Percentiles rank a stretch among this genome's conserved stretches.
phyloP scores from a whole-genome alignment of 2,113 vertebrate genomes.

The Regulus satrapa region DNA sequence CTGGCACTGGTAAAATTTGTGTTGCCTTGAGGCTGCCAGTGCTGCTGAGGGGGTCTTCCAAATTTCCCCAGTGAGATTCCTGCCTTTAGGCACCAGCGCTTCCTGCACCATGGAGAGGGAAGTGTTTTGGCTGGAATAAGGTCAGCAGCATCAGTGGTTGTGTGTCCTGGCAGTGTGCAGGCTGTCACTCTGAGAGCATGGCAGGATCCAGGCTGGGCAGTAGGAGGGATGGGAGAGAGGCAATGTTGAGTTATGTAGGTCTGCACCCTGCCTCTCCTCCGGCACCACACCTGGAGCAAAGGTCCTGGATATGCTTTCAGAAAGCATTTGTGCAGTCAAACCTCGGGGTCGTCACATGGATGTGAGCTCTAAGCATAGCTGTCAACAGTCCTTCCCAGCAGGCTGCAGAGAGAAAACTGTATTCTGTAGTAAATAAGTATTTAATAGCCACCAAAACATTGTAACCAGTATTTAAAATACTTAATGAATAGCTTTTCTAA shows the following conservation, averaged over 20 bases:
- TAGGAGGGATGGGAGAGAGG: not conserved
- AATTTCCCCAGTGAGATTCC: not conserved
- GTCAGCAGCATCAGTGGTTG: not conserved
- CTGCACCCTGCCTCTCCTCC: not conserved
- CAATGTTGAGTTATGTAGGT: rapidly evolving
- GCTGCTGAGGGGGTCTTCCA: not conserved
- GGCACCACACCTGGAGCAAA: not conserved
- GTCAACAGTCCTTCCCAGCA: not conserved
- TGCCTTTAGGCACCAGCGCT: not conserved
- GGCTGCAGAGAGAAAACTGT: not conserved
- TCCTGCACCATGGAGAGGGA: not conserved
- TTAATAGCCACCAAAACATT: not conserved
- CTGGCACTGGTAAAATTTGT: not conserved
- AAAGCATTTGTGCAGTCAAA: not conserved
- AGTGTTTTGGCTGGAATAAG: not conserved
- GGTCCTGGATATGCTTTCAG: not conserved
- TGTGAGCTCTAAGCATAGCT: not conserved
- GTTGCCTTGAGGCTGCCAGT: not conserved
- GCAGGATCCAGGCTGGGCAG: not conserved
- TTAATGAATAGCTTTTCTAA: not conserved
- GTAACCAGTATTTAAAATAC: not conserved
- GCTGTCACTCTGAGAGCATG: not conserved
- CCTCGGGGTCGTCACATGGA: not conserved
- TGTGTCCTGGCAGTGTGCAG: not conserved
- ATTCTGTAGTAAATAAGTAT: not conserved